These are phyloP conservation scores for Microcebus tavaratra DNA, from an alignment of 2,113 vertebrate species.

Conservation along the genomic window DNA sequence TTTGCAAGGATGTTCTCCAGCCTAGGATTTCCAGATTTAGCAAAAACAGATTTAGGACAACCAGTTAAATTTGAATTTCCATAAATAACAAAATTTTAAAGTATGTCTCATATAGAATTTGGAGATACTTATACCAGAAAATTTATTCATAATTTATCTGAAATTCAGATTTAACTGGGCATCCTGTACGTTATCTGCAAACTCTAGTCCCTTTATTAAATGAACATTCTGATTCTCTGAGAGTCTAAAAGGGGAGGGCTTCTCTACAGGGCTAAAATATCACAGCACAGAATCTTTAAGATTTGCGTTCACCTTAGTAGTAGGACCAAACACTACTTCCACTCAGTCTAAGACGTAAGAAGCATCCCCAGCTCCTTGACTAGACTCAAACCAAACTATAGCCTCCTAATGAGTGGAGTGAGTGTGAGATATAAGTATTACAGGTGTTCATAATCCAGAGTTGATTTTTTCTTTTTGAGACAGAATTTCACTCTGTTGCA, in stretches of 20 bases:
- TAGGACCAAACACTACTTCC: not conserved
- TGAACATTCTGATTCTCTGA: not conserved
- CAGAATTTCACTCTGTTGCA: too few relatives aligned
- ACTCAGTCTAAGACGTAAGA: not conserved
- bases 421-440: not conserved
- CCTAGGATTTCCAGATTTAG: not conserved
- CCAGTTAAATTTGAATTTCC: not conserved
- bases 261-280: not conserved
- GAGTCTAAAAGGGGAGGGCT: not conserved
- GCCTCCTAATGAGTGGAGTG: not conserved
- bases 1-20: not conserved
- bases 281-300: not conserved
- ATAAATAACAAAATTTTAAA: not conserved
- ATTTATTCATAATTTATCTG: not conserved
- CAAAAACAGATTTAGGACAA: not conserved
- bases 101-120: not conserved
- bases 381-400: not conserved
- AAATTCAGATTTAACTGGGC: not conserved
- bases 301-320: not conserved
- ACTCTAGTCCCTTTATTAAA: not conserved
- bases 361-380: not conserved
- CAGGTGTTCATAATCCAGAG: not conserved
- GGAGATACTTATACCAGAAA: not conserved
- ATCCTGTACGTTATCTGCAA: not conserved
- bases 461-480: too few relatives aligned